Conservation (phyloP, 2,113 vertebrate genomes). For the Peromyscus polionotus region DNA sequence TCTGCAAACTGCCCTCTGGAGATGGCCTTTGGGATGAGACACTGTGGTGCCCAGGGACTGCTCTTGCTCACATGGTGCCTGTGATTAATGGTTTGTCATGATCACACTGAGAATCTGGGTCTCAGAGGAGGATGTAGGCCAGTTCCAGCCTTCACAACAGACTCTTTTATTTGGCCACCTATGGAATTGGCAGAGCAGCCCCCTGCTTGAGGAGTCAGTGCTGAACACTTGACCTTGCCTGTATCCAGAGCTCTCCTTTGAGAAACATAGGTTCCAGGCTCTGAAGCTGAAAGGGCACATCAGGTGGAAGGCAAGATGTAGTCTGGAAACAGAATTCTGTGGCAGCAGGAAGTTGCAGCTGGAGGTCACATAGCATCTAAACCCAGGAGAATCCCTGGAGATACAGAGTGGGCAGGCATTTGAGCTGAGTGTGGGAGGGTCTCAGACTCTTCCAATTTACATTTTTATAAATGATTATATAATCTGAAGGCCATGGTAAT, state of each 20-base stretch:
- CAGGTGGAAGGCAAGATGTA: neutral
- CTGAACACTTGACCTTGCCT: neutral
- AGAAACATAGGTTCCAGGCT: neutral
- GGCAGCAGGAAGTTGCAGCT: constrained; percentile 24
- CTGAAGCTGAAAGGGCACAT: neutral
- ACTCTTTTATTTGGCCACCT: neutral
- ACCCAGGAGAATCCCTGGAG: neutral
- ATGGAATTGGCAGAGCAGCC: neutral
- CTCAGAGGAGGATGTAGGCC: constrained; percentile 40
- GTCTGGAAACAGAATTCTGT: neutral
- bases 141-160: neutral
- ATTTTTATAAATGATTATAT: neutral
- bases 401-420: neutral
- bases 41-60: neutral
- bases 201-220: neutral
- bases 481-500: neutral
- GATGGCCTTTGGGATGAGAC: neutral
- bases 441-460: neutral
- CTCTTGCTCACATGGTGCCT: neutral
- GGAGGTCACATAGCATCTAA: neutral
- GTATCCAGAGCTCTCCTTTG: neutral
- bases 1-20: neutral
- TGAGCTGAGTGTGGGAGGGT: neutral
- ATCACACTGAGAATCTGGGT: constrained; percentile 15
- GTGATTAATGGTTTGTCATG: constrained; percentile 8